Evolutionary conservation across 1,140 invertebrate species (phyloP).

Genomic region (Caenorhabditis brenneri): DNA sequence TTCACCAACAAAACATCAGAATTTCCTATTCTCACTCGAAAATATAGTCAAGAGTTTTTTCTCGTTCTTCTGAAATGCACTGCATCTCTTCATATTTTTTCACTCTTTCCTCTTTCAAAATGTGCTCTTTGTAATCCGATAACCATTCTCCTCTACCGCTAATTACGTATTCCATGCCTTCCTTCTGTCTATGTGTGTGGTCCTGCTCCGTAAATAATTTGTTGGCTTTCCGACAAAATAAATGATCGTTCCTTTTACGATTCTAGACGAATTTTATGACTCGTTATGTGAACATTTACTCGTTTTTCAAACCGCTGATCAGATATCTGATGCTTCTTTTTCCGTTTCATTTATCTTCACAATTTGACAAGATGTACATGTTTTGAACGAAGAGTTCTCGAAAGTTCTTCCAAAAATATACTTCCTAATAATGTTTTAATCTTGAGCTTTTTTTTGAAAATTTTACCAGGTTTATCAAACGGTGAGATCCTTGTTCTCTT

Average conservation of each 20-base stretch:
- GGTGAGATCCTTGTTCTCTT: no score
- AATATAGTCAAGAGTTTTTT: not conserved
- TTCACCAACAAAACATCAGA: not conserved
- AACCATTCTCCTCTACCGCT: conserved; percentile 13
- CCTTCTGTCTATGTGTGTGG: not conserved
- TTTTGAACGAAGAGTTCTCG: no score
- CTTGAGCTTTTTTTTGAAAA: no score
- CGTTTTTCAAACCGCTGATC: not conserved
- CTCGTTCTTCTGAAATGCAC: not conserved
- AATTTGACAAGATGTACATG: no score
- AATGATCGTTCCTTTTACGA: not conserved
- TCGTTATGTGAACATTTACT: conserved; percentile 5
- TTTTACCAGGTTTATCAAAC: no score
- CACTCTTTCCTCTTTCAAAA: not conserved
- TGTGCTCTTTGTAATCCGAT: conserved; percentile 14
- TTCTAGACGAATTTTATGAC: no score
- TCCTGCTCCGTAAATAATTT: not conserved
- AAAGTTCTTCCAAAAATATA: no score
- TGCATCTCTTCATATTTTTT: not conserved
- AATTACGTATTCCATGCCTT: conserved; percentile 31
- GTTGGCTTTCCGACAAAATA: not conserved
- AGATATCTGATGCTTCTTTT: not conserved
- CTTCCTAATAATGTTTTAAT: no score
- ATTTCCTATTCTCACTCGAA: no score
- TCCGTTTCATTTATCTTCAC: not conserved